Evolutionary conservation across 2,797 vertebrate genomes (phyloP).

Genomic region (Trachurus trachurus): DNA sequence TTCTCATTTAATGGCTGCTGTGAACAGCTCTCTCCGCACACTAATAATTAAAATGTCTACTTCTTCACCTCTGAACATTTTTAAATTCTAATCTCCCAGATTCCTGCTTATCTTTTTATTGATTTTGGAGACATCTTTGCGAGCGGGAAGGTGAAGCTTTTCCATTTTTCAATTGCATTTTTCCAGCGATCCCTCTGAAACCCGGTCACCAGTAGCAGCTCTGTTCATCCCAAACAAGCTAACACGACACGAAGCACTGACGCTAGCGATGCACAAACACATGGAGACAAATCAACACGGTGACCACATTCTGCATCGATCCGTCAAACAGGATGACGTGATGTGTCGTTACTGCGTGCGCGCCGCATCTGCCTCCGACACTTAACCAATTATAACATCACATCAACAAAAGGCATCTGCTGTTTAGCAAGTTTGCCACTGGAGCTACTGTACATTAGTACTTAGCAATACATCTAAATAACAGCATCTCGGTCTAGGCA

Average conservation of each 20-base stretch:
- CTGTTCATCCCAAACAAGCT: constrained; percentile 48
- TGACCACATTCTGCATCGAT: constrained; percentile 16
- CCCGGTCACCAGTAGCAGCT: constrained; percentile 34
- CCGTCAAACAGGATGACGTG: constrained; percentile 29
- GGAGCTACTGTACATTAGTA: constrained; percentile 51
- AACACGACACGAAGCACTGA: constrained; percentile 42
- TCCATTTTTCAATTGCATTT: constrained; percentile 41
- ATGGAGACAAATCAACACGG: constrained; percentile 44
- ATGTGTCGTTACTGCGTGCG: constrained; percentile 18
- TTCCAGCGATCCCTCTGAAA: constrained; percentile 37
- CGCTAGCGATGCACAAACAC: constrained; percentile 27
- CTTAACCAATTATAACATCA: constrained; percentile 27
- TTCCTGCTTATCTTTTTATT: constrained; percentile 62
- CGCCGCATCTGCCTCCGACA: constrained; percentile 14
- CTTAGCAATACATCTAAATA: constrained; percentile 65
- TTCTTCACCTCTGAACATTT: constrained; percentile 58
- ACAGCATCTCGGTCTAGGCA: constrained; percentile 62
- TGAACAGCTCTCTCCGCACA: constrained; percentile 58
- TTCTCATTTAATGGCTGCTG: constrained; percentile 66
- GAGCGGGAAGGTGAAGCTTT: constrained; percentile 21
- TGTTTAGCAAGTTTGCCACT: constrained; percentile 44
- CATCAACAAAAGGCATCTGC: constrained; percentile 46
- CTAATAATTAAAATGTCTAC: constrained; percentile 66
- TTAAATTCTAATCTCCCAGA: constrained; percentile 57
- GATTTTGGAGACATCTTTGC: constrained; percentile 47